Evolutionary conservation across 2,113 vertebrate species (phyloP), one percentile per base, ranked within the genome.

Genomic region (Cottus gobio): DNA sequence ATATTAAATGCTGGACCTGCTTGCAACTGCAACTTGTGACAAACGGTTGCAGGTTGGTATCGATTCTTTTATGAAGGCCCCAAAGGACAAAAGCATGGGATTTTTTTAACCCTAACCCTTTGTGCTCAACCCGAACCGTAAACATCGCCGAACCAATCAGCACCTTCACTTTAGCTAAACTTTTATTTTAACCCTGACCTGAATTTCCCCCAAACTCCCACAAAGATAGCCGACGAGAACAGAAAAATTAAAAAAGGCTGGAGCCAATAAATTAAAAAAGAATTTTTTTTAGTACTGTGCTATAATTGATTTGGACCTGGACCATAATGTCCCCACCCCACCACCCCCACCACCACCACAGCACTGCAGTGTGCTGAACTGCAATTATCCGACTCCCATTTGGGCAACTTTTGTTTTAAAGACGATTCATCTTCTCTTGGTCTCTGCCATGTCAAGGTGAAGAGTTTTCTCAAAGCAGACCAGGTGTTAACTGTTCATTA

Each of bases 221-320:
- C 37, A 70, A 73, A 69, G 30, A 7, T 61, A 48, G 20, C n/a
- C 22, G 4, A 22, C 16, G 30, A 7, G 60, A 36, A 69, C 7
- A 39, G 15, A 61, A n/a, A n/a, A n/a, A n/a, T n/a, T n/a, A 78
- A 63, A 80, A 34, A 42, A 28, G 22, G n/a, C n/a, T n/a, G n/a
- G n/a, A n/a, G n/a, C n/a, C n/a, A n/a, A n/a, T n/a, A n/a, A n/a
- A n/a, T n/a, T n/a, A n/a, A n/a, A n/a, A n/a, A n/a, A n/a, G n/a
- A n/a, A n/a, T n/a, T n/a, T n/a, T n/a, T n/a, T n/a, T n/a, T n/a
- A n/a, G n/a, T n/a, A n/a, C n/a, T n/a, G n/a, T 24, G 36, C 65
- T 66, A 1, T 80, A 72, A 78, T 71, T 82, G 75, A 85, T 83
- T 63, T 85, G 82, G 70, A 79, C 54, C 26, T 42, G 54, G 75